Base-by-base conservation (phyloP, 1,140 invertebrate species). In the Zaprionus lachaisei region DNA sequence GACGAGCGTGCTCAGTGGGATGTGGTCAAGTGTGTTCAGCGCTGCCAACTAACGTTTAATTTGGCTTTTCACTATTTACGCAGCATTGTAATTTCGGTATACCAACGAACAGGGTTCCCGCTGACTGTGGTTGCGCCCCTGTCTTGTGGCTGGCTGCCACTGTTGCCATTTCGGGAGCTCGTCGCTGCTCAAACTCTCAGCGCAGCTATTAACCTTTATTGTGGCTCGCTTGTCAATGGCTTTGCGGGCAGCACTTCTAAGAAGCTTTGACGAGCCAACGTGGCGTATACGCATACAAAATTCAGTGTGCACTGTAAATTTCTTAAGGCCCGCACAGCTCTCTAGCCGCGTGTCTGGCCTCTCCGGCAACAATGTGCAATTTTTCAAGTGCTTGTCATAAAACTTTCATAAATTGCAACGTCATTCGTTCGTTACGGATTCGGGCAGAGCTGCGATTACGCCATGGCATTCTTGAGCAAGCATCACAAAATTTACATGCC, bases 401-500 rank as follows among this genome's bases (percentile, higher is more conserved):
- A 72, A 72, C 49, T 77, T 77, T 72, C 56, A 63, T 70, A 85
- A 84, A 84, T 81, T 84, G 82, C 79, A 72, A 72, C 75, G 72
- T 85, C 75, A 79, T 58, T 83, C 72, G 69, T 80, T 65, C 64
- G 72, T 69, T 77, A 69, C n/a, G 62, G 55, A 72, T 69, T 71
- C 78, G 65, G 54, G 55, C 75, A 69, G 78, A 72, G 72, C 41
- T 58, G 26, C 44, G 26, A 34, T 55, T 80, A 37, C 7, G 47
- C 47, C 20, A 66, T 31, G 44, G 56, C 28, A 20, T 64, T 41
- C 67, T 54, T 60, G 78, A 79, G 71, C 78, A 72, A 70, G 65
- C 64, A 80, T 58, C 65, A 56, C 47, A 28, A 71, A 81, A 85
- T 81, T 85, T 81, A 84, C 82, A 84, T 85, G 78, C 54, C 82